Evolutionary conservation across 2,888 invertebrate genomes (phyloP).

Genomic region (Blastobasis lacticolella): DNA sequence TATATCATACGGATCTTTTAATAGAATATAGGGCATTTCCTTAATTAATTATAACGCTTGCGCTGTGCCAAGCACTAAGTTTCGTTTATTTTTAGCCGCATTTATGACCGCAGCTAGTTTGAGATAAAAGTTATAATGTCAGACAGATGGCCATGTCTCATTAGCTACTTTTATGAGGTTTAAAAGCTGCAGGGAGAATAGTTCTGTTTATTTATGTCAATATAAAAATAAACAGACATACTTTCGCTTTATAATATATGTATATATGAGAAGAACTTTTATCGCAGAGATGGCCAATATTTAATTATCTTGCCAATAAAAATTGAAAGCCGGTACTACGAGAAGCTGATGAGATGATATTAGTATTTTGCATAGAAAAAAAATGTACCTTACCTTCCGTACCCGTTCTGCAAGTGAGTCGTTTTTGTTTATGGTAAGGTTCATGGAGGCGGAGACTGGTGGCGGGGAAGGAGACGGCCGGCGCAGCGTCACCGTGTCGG

Average conservation of each 20-base stretch:
- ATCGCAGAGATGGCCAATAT: too few relatives aligned
- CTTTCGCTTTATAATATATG: too few relatives aligned
- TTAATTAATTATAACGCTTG: slow-evolving; percentile 52
- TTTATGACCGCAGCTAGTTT: slow-evolving; percentile 1
- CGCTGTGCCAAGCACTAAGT: slow-evolving; percentile 48
- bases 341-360: too few relatives aligned
- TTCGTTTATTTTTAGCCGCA: slow-evolving; percentile 50
- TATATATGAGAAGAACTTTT: too few relatives aligned
- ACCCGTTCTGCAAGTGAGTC: slow-evolving; percentile 81
- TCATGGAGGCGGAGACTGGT: slow-evolving; percentile 55
- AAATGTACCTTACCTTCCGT: slow-evolving; percentile 69
- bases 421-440: slow-evolving; percentile 77
- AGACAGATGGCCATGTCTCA: slow-evolving; percentile 22
- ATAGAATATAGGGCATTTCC: slow-evolving; percentile 35
- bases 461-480: slow-evolving; percentile 71
- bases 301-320: too few relatives aligned
- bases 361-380: too few relatives aligned
- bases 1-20: too few relatives aligned
- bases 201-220: too few relatives aligned
- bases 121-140: slow-evolving; percentile 28
- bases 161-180: too few relatives aligned
- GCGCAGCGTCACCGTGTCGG: slow-evolving; percentile 62
- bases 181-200: too few relatives aligned
- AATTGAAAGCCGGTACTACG: too few relatives aligned
- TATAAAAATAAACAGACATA: too few relatives aligned